phyloP scores from a whole-genome alignment of 2,113 vertebrate genomes.

The Eclectus roratus region DNA sequence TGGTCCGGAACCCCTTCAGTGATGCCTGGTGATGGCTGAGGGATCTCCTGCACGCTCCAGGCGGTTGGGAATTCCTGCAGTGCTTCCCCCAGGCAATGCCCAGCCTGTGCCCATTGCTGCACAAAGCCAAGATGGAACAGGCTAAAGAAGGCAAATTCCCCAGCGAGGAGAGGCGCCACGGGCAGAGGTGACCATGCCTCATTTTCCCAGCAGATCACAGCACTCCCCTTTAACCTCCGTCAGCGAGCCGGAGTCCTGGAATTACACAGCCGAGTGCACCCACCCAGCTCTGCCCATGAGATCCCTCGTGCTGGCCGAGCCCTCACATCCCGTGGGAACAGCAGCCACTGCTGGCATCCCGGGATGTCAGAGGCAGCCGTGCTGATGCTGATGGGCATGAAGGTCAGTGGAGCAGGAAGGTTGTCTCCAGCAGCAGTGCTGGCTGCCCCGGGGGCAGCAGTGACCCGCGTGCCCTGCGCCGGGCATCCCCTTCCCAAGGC shows the following conservation, averaged over 20 bases:
- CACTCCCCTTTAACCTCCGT: conserved; percentile 10
- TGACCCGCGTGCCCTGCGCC: rapidly evolving
- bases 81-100: rapidly evolving
- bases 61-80: not conserved
- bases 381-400: conserved; percentile 38
- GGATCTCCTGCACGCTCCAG: not conserved
- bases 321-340: not conserved
- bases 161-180: rapidly evolving
- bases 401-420: conserved; percentile 16
- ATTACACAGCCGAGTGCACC: not conserved
- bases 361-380: not conserved
- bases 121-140: not conserved
- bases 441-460: not conserved
- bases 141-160: not conserved
- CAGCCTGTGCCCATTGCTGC: rapidly evolving
- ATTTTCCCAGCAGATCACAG: not conserved
- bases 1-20: not conserved
- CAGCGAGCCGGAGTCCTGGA: not conserved
- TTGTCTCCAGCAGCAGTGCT: rapidly evolving
- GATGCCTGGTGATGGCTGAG: not conserved
- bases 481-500: not conserved
- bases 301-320: not conserved
- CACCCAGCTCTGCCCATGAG: not conserved
- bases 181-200: not conserved
- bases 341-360: not conserved